Percentiles rank a stretch among this genome's conserved stretches.
Evolutionary conservation across 2,797 vertebrate genomes (phyloP).

Genomic region (Eospalax fontanierii): DNA sequence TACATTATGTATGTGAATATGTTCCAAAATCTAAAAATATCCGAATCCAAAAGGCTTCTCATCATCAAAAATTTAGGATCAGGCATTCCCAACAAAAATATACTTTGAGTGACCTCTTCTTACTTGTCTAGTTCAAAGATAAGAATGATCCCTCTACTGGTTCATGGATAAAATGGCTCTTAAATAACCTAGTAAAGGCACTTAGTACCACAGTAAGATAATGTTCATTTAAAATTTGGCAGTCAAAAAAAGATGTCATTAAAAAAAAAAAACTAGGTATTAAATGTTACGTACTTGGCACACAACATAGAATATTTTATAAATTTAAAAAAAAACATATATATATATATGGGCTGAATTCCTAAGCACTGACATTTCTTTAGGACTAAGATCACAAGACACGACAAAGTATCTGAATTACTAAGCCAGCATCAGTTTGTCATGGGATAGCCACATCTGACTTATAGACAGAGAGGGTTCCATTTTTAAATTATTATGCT

Average conservation of each 20-base stretch:
- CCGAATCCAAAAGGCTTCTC: neutral
- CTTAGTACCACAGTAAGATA: neutral
- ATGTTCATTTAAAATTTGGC: constrained; percentile 46
- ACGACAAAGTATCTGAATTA: neutral
- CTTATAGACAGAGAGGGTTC: neutral
- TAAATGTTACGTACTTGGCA: neutral
- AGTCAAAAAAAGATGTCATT: neutral
- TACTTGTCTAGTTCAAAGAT: constrained; percentile 30
- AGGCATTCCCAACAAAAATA: neutral
- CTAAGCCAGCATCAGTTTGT: neutral
- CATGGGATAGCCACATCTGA: constrained; percentile 11
- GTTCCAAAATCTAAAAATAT: neutral
- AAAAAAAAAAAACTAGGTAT: neutral
- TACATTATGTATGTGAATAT: neutral
- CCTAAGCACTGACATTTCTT: neutral
- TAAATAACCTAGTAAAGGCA: constrained; percentile 5
- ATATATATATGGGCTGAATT: neutral
- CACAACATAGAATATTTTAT: neutral
- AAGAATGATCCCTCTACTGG: neutral
- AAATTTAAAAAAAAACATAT: no score
- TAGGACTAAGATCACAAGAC: neutral
- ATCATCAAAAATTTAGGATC: neutral
- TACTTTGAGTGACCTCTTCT: constrained; percentile 20
- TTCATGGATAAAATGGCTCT: constrained; percentile 15
- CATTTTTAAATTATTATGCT: constrained; percentile 58